Conservation (phyloP, 1,140 invertebrate genomes). For the Habropoda laboriosa region DNA sequence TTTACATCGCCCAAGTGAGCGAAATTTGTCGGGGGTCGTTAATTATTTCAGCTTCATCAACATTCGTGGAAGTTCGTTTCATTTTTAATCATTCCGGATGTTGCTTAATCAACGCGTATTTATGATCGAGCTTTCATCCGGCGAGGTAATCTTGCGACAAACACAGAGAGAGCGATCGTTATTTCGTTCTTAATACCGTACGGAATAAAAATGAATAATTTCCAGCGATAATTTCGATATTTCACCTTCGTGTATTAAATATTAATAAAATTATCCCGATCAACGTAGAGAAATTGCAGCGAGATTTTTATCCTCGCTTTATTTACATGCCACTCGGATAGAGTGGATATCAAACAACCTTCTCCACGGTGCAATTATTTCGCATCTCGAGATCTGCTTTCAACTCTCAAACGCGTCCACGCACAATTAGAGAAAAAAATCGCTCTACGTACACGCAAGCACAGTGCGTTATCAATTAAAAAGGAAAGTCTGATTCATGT, state of each 20-base stretch:
- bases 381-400: too few relatives aligned
- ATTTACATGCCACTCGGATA: too few relatives aligned
- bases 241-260: too few relatives aligned
- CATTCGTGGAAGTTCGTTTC: neutral
- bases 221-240: too few relatives aligned
- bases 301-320: too few relatives aligned
- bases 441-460: neutral
- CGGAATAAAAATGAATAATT: neutral
- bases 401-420: neutral
- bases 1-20: neutral
- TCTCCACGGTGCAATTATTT: too few relatives aligned
- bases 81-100: neutral
- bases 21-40: neutral
- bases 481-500: neutral
- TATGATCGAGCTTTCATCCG: neutral
- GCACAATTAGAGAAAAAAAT: neutral
- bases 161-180: too few relatives aligned
- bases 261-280: too few relatives aligned
- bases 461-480: neutral
- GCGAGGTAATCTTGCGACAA: neutral
- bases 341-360: too few relatives aligned
- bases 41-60: conserved; percentile 31
- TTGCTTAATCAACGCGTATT: neutral
- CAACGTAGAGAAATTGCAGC: too few relatives aligned
- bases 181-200: too few relatives aligned